Percentiles rank a stretch among this genome's conserved stretches.
Evolutionary conservation across 2,113 vertebrate species (phyloP).

Genomic region (Stigmatopora nigra): DNA sequence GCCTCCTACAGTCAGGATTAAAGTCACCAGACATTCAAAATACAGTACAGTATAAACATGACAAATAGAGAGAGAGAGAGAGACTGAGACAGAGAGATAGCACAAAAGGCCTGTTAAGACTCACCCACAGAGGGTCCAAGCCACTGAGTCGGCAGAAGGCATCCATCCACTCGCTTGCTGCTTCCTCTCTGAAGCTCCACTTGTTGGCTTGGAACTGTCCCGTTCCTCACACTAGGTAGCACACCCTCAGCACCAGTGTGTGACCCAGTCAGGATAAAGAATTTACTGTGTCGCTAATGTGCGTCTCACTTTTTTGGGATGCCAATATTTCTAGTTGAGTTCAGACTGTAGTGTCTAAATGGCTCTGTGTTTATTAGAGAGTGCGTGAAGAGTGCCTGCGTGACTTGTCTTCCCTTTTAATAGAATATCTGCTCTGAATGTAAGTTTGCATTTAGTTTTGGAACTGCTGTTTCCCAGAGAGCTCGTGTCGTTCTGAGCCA

Average conservation of each 20-base stretch:
- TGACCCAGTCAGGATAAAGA: constrained; percentile 14
- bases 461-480: constrained; percentile 60
- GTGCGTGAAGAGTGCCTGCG: constrained; percentile 19
- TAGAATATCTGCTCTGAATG: constrained; percentile 54
- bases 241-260: constrained; percentile 23
- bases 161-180: constrained; percentile 68
- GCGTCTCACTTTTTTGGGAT: constrained; percentile 28
- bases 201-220: constrained; percentile 38
- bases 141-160: constrained; percentile 74
- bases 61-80: background rate
- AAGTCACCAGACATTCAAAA: background rate
- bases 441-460: constrained; percentile 43
- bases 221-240: constrained; percentile 32
- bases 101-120: constrained; percentile 36
- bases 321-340: constrained; percentile 21
- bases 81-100: background rate
- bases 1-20: background rate
- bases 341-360: constrained; percentile 25
- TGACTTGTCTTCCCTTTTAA: constrained; percentile 47
- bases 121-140: constrained; percentile 77
- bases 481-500: constrained; percentile 62
- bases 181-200: constrained; percentile 50
- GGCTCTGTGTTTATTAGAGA: constrained; percentile 38
- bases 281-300: constrained; percentile 18
- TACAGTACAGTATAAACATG: background rate